Conservation (phyloP, 2,797 vertebrate genomes). For the Emys orbicularis region DNA sequence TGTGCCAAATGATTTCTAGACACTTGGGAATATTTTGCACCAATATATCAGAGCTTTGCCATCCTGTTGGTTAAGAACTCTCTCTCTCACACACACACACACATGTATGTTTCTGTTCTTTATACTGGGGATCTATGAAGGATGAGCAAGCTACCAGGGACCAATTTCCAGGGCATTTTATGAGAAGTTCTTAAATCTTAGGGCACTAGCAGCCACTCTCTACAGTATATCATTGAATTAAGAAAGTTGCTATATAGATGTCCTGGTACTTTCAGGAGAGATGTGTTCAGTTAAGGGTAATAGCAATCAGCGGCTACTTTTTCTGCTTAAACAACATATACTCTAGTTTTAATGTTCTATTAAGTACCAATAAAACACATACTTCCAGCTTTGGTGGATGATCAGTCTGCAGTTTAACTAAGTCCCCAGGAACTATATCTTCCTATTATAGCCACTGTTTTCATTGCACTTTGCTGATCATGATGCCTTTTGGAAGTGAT, state of each 20-base stretch:
- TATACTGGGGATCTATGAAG: slow-evolving; percentile 32
- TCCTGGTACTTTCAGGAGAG: slow-evolving; percentile 54
- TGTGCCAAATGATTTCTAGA: slow-evolving; percentile 68
- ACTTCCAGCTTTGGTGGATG: slow-evolving; percentile 50
- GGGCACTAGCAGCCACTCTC: background rate
- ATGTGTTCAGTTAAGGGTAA: slow-evolving; percentile 64
- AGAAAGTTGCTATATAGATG: slow-evolving; percentile 57
- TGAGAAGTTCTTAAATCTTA: slow-evolving; percentile 74
- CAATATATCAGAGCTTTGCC: slow-evolving; percentile 51
- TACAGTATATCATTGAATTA: slow-evolving; percentile 66
- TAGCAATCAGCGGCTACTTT: slow-evolving; percentile 22
- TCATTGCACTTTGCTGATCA: background rate
- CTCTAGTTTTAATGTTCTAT: slow-evolving; percentile 42
- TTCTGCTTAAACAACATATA: slow-evolving; percentile 56
- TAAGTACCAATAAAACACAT: slow-evolving; percentile 47
- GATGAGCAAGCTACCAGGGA: slow-evolving; percentile 61
- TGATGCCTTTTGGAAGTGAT: background rate
- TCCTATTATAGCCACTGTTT: slow-evolving; percentile 31
- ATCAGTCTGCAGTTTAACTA: slow-evolving; percentile 51
- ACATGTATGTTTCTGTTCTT: slow-evolving; percentile 49
- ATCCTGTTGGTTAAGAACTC: slow-evolving; percentile 71
- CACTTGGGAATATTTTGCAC: slow-evolving; percentile 68
- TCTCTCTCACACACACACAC: background rate
- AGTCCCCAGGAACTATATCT: background rate
- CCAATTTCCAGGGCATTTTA: slow-evolving; percentile 70